Evolutionary conservation across 2,797 vertebrate species (phyloP).

Genomic region (Pseudochirops cupreus): DNA sequence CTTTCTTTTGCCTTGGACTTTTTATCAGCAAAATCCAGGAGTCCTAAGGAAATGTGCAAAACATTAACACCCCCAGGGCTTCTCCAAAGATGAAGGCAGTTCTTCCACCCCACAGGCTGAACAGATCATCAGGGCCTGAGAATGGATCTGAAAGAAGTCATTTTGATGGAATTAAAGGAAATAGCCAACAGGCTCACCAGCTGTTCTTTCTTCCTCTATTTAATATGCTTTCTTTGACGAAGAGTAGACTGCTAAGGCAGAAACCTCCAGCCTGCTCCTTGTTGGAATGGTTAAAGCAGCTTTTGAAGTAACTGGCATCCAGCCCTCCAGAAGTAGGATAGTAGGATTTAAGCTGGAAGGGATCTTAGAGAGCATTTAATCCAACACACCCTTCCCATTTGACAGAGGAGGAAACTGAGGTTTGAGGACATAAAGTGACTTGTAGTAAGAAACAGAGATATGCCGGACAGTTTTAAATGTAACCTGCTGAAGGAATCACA

Average conservation of each 20-base stretch:
- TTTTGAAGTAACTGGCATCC: not conserved
- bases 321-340: not conserved
- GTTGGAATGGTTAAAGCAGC: not conserved
- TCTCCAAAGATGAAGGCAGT: constrained; percentile 66
- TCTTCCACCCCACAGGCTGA: not conserved
- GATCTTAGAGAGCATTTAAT: not conserved
- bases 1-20: constrained; percentile 73
- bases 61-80: constrained; percentile 21
- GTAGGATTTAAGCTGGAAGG: not conserved
- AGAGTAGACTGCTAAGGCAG: constrained; percentile 70
- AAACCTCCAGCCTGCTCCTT: constrained; percentile 68
- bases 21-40: constrained; percentile 52
- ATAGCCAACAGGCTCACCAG: constrained; percentile 72
- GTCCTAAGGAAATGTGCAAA: constrained; percentile 72
- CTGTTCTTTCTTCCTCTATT: constrained; percentile 74
- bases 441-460: not conserved
- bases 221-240: constrained; percentile 73
- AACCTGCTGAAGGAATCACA: not conserved
- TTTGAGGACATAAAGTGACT: not conserved
- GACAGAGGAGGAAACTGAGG: not conserved
- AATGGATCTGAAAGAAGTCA: constrained; percentile 58
- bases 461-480: not conserved
- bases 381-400: not conserved
- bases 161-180: constrained; percentile 79
- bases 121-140: constrained; percentile 57